Percentiles rank a stretch among this genome's conserved stretches.
Evolutionary conservation across 1,140 invertebrate genomes (phyloP).

Genomic region (Portunus trituberculatus): DNA sequence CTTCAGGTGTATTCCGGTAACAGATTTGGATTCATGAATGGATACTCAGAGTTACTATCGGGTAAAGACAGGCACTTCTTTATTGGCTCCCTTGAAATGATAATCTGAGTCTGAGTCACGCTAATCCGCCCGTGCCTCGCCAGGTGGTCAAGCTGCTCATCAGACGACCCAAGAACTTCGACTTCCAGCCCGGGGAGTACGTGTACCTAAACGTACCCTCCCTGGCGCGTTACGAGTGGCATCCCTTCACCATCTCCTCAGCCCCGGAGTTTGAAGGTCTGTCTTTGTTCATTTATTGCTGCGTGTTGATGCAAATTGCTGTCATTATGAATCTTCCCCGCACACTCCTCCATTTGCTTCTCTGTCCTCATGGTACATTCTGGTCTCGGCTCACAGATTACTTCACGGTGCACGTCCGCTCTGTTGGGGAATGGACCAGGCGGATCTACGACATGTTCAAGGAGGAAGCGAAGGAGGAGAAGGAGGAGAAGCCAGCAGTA

Average conservation of each 20-base stretch:
- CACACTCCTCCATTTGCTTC: background rate
- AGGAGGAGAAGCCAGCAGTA: background rate
- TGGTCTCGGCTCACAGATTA: slow-evolving; percentile 84
- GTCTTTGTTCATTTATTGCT: background rate
- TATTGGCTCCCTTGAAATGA: background rate
- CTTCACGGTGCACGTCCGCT: slow-evolving; percentile 95
- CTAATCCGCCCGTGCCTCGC: background rate
- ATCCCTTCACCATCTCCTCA: slow-evolving; percentile 98
- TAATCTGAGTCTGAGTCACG: background rate
- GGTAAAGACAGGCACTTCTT: slow-evolving; percentile 79
- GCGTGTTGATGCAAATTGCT: no score
- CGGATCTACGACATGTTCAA: slow-evolving; percentile 70
- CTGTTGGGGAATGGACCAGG: slow-evolving; percentile 82
- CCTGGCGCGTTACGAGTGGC: slow-evolving; percentile 97
- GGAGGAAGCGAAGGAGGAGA: background rate
- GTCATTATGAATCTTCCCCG: no score
- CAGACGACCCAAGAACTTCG: slow-evolving; percentile 90
- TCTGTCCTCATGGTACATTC: slow-evolving; percentile 45
- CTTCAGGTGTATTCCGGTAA: no score
- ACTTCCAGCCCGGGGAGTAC: slow-evolving; percentile 96
- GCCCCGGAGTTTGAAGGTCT: slow-evolving; percentile 95
- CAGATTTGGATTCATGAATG: no score
- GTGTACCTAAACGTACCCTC: slow-evolving; percentile 95
- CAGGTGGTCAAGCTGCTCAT: slow-evolving; percentile 83
- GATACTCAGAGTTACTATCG: slow-evolving; percentile 79